Percentiles rank a stretch among this genome's conserved stretches.
phyloP scores from a whole-genome alignment of 2,797 vertebrate species.

The Pseudomugil gertrudae region DNA sequence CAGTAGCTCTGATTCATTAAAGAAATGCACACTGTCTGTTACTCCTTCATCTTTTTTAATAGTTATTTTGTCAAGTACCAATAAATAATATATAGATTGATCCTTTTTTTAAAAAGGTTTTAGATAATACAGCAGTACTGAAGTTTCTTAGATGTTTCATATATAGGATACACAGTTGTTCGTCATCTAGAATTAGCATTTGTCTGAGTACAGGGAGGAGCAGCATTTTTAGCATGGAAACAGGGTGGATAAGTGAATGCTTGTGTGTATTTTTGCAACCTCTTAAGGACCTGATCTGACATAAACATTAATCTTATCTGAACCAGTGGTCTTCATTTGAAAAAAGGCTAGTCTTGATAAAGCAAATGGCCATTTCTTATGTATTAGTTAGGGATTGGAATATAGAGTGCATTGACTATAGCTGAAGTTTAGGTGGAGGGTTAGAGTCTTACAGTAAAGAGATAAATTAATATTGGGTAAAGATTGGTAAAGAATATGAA shows the following conservation, averaged over 20 bases:
- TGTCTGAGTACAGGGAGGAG: slow-evolving; percentile 27
- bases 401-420: neutral
- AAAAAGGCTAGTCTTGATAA: too few species aligned
- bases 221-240: slow-evolving; percentile 50
- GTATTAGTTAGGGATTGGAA: neutral
- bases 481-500: neutral
- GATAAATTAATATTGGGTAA: neutral
- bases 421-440: neutral
- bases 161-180: slow-evolving; percentile 25
- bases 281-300: neutral
- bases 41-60: neutral
- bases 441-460: neutral
- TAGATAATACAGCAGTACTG: neutral
- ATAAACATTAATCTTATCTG: neutral
- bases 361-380: too few species aligned
- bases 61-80: neutral
- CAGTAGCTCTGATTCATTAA: too few species aligned
- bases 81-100: neutral
- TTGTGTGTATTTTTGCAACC: neutral
- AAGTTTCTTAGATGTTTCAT: slow-evolving; percentile 1
- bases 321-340: neutral
- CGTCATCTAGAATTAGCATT: neutral
- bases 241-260: neutral
- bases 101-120: neutral
- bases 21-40: neutral